Conservation (phyloP, 2,797 vertebrate species). For the Xenopus petersii region DNA sequence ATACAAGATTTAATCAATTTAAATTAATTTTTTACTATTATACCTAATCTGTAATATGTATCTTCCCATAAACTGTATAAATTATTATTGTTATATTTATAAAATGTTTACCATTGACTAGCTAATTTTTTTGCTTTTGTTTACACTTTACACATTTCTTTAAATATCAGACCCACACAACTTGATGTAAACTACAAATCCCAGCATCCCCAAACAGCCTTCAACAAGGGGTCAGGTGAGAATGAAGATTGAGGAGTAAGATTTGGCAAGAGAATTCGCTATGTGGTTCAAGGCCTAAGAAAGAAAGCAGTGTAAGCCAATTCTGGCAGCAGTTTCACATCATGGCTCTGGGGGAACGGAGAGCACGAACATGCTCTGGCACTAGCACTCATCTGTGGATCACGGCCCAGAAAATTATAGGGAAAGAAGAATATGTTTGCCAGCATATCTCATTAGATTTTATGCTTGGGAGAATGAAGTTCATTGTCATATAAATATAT, state of each 20-base stretch:
- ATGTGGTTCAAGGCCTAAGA: slow-evolving; percentile 27
- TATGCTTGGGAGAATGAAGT: slow-evolving; percentile 25
- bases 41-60: no score
- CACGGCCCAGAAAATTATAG: slow-evolving; percentile 44
- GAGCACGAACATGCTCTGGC: slow-evolving; percentile 49
- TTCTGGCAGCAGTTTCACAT: slow-evolving; percentile 36
- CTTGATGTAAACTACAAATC: no score
- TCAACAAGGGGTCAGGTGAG: slow-evolving; percentile 23
- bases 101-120: no score
- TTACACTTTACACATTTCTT: no score
- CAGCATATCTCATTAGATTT: slow-evolving; percentile 47
- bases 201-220: no score
- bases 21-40: no score
- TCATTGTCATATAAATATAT: not conserved
- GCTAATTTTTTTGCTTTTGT: no score
- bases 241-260: slow-evolving; percentile 23
- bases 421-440: slow-evolving; percentile 40
- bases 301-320: slow-evolving; percentile 33
- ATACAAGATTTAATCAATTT: no score
- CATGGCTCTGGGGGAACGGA: slow-evolving; percentile 45
- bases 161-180: no score
- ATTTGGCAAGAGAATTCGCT: slow-evolving; percentile 32
- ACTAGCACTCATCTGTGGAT: slow-evolving; percentile 37
- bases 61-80: no score
- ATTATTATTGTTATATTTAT: no score